These are phyloP conservation scores for Pagrus major DNA, from an alignment of 2,113 vertebrate genomes.

Conservation along the genomic window DNA sequence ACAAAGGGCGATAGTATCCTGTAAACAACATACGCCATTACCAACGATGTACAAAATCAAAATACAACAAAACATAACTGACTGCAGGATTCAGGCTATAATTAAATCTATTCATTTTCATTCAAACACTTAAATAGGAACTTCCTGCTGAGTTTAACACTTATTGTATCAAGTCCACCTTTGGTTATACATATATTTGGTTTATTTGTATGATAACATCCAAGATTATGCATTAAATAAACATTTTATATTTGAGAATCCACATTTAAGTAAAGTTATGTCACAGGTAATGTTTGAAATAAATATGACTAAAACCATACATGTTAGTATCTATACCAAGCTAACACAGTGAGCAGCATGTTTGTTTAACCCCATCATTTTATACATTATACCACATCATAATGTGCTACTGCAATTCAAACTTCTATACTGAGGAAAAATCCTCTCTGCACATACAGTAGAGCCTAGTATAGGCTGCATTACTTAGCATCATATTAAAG, in stretches of 20 bases:
- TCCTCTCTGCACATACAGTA: neutral
- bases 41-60: conserved; percentile 15
- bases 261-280: neutral
- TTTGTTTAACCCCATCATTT: neutral
- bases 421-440: neutral
- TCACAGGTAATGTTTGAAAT: neutral
- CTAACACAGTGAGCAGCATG: neutral
- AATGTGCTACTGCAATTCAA: neutral
- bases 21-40: conserved; percentile 10
- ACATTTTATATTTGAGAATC: neutral
- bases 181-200: neutral
- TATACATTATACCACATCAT: neutral
- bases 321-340: neutral
- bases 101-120: neutral
- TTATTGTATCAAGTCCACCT: neutral
- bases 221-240: neutral
- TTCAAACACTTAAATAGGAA: neutral
- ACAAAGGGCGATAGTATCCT: conserved; percentile 8
- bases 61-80: neutral
- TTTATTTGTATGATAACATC: neutral
- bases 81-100: neutral
- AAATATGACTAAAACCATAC: neutral
- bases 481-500: neutral
- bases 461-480: neutral
- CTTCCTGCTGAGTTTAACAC: neutral